phyloP scores from a whole-genome alignment of 2,797 vertebrate genomes.

The Hypotaenidia philippensis region DNA sequence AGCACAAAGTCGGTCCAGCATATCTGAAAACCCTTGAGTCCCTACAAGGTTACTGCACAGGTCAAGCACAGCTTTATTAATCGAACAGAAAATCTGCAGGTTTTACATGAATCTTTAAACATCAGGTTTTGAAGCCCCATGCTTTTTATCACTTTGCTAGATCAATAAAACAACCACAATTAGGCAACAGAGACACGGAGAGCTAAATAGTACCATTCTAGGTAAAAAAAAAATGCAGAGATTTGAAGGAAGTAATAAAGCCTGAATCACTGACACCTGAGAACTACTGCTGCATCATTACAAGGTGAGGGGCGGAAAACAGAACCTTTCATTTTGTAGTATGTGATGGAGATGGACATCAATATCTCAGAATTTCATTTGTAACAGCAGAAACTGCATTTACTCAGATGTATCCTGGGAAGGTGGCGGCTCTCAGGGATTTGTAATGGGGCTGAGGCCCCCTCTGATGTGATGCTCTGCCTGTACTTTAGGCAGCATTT shows the following conservation, averaged over 20 bases:
- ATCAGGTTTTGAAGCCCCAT: neutral
- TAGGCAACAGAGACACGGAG: accelerated
- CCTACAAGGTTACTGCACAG: neutral
- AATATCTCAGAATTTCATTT: neutral
- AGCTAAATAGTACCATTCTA: neutral
- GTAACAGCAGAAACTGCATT: neutral
- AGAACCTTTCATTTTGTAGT: neutral
- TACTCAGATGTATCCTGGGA: neutral
- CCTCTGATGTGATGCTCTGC: accelerated
- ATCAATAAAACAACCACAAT: neutral
- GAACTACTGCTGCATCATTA: neutral
- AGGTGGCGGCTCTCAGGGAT: neutral
- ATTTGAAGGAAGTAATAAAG: neutral
- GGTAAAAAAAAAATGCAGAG: neutral
- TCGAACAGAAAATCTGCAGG: neutral
- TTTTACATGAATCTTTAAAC: neutral
- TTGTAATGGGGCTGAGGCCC: neutral
- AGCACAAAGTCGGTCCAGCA: neutral
- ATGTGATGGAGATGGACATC: neutral
- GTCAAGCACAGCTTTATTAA: neutral
- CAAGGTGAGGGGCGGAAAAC: accelerated
- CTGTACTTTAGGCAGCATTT: neutral
- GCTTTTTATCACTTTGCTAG: neutral
- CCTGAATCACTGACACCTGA: neutral
- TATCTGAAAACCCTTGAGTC: neutral